Conservation (phyloP, 2,888 invertebrate species). For the Scelioninae gen. 1 region DNA sequence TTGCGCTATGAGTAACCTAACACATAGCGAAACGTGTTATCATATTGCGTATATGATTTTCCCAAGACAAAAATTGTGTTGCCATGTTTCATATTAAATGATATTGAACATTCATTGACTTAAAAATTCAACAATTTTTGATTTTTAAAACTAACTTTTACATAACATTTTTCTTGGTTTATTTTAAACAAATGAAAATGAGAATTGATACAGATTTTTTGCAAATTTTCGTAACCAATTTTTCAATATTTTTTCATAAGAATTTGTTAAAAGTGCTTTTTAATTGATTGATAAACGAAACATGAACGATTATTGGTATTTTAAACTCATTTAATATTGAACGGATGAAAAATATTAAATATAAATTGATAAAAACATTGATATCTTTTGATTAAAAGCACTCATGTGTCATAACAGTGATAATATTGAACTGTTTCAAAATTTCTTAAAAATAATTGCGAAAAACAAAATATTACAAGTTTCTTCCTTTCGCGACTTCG, state of each 20-base stretch:
- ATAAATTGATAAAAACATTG: background rate
- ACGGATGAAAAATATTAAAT: too few relatives aligned
- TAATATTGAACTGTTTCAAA: slow-evolving; percentile 38
- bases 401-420: slow-evolving; percentile 8
- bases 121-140: background rate
- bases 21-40: slow-evolving; percentile 52
- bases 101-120: background rate
- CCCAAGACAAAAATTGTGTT: slow-evolving; percentile 28
- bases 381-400: background rate
- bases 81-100: background rate
- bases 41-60: slow-evolving; percentile 59
- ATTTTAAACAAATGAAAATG: too few relatives aligned
- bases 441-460: slow-evolving; percentile 38
- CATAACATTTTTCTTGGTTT: too few relatives aligned
- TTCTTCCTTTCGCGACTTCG: slow-evolving; percentile 74
- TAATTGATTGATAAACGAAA: too few relatives aligned
- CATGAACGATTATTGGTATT: too few relatives aligned
- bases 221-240: too few relatives aligned
- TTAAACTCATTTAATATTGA: too few relatives aligned
- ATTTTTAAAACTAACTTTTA: background rate
- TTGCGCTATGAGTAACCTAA: slow-evolving; percentile 68
- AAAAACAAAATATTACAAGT: slow-evolving; percentile 41
- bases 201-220: too few relatives aligned
- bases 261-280: too few relatives aligned
- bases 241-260: too few relatives aligned